phyloP scores from a whole-genome alignment of 2,797 vertebrate genomes.

The Chrysocyon brachyurus region DNA sequence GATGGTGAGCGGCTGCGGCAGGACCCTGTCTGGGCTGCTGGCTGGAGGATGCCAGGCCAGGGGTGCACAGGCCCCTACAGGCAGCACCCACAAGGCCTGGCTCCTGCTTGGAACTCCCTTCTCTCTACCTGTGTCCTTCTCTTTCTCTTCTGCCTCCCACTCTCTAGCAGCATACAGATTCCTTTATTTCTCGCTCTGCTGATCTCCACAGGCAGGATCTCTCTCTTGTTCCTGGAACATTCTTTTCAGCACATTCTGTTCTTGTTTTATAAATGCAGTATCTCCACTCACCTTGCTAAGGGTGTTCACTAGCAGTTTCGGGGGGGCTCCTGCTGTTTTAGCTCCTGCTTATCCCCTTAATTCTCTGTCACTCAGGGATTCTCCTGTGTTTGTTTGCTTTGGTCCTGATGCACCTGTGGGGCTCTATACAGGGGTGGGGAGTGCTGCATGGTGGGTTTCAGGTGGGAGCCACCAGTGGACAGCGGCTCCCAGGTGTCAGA shows the following conservation, averaged over 20 bases:
- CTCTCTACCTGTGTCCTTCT: background rate
- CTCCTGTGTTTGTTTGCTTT: background rate
- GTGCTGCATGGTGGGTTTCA: accelerated
- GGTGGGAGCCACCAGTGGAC: too few species aligned
- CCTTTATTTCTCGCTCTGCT: background rate
- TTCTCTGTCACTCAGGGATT: too few species aligned
- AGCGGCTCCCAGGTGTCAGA: background rate
- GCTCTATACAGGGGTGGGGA: background rate
- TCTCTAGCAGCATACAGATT: accelerated
- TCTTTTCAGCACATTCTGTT: background rate
- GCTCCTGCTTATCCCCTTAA: background rate
- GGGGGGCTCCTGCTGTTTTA: background rate
- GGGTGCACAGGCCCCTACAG: accelerated
- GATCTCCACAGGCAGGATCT: accelerated
- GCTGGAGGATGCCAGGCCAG: background rate
- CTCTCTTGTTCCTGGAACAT: background rate
- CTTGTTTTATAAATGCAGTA: background rate
- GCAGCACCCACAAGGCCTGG: accelerated
- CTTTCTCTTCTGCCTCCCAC: too few species aligned
- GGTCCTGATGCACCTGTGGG: accelerated
- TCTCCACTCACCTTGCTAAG: background rate
- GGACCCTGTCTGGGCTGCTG: background rate
- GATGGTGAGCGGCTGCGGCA: accelerated
- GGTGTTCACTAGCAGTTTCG: background rate
- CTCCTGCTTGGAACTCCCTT: background rate